Conservation (phyloP, 2,888 invertebrate species). For the Leptarthrus brevirostris region DNA sequence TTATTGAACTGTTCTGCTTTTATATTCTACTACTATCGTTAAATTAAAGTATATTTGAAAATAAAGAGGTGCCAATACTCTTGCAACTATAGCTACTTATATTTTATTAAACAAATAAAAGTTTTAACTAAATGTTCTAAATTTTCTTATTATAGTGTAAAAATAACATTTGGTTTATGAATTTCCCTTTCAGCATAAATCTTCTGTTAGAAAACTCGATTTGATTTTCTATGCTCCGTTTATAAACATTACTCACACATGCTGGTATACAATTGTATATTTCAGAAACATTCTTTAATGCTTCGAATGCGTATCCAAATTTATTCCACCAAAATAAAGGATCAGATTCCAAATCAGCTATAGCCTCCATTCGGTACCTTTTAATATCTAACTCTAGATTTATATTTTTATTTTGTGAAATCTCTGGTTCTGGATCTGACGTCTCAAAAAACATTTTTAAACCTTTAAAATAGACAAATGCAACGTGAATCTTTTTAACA, state of each 20-base stretch:
- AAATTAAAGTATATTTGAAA: too few species aligned
- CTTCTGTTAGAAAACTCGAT: constrained; percentile 18
- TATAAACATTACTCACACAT: constrained; percentile 56
- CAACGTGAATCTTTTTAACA: too few species aligned
- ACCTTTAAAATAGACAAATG: constrained; percentile 54
- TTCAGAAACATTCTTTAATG: constrained; percentile 58
- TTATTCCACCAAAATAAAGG: constrained; percentile 61
- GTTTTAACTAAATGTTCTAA: background rate
- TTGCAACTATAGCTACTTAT: too few species aligned
- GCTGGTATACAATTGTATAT: constrained; percentile 59
- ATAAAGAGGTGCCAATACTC: too few species aligned
- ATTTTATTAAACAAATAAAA: too few species aligned
- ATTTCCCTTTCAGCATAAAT: constrained; percentile 1
- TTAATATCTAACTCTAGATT: constrained; percentile 57
- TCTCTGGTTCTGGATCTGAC: constrained; percentile 36
- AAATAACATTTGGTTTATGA: constrained; percentile 30
- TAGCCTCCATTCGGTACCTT: constrained; percentile 56
- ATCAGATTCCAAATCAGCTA: constrained; percentile 59
- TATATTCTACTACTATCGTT: too few species aligned
- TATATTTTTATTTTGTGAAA: constrained; percentile 24
- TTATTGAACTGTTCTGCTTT: too few species aligned
- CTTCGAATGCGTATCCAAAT: constrained; percentile 56
- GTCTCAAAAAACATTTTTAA: constrained; percentile 58
- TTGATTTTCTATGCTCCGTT: constrained; percentile 31
- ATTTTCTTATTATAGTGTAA: constrained; percentile 39